phyloP scores from a whole-genome alignment of 1,140 invertebrate genomes.

The Megathymus violae region DNA sequence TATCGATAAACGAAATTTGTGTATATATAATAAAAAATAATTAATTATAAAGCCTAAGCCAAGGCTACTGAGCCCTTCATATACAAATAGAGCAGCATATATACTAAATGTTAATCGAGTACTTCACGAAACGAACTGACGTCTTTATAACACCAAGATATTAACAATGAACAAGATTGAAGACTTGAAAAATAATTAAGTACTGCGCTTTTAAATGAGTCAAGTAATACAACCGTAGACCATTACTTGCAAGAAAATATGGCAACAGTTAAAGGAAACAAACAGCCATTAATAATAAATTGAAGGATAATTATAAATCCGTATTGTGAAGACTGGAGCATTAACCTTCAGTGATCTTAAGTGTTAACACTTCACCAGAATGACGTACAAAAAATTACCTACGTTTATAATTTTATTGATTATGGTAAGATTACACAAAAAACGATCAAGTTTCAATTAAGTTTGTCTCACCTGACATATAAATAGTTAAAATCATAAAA shows the following conservation, averaged over 20 bases:
- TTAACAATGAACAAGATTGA: constrained; percentile 19
- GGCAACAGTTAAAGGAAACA: constrained; percentile 28
- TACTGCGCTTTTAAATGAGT: constrained; percentile 15
- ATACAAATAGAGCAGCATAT: too few relatives aligned
- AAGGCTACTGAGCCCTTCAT: too few relatives aligned
- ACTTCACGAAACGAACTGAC: not conserved
- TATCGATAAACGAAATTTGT: too few relatives aligned
- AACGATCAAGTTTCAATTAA: too few relatives aligned
- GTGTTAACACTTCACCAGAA: constrained; percentile 17
- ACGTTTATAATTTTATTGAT: not conserved
- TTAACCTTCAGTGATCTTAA: constrained; percentile 28
- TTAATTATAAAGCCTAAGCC: too few relatives aligned
- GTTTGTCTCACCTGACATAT: too few relatives aligned
- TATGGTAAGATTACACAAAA: too few relatives aligned
- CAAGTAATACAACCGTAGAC: constrained; percentile 18
- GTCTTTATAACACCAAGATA: not conserved
- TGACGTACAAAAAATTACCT: constrained; percentile 7
- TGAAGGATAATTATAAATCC: constrained; percentile 34
- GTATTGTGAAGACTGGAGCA: constrained; percentile 25
- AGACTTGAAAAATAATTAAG: constrained; percentile 26
- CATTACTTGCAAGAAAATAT: constrained; percentile 33
- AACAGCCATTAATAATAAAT: constrained; percentile 34
- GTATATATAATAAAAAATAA: too few relatives aligned
- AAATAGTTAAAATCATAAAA: too few relatives aligned
- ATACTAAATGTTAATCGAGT: too few relatives aligned